These are phyloP conservation scores for Motacilla tschutschensis DNA, from an alignment of 2,113 vertebrate genomes.

Conservation along the genomic window DNA sequence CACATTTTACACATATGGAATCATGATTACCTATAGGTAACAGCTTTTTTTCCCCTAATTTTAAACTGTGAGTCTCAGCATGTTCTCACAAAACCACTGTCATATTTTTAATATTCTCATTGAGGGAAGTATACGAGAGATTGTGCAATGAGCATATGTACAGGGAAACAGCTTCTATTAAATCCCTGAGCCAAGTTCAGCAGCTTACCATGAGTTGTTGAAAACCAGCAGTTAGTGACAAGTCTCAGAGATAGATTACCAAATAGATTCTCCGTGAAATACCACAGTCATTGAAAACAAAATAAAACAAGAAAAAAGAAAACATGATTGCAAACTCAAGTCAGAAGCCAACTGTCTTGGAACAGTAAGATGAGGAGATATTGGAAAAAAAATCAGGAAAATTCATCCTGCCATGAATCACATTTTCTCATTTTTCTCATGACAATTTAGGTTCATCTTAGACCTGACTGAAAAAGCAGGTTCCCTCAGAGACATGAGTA, in stretches of 20 bases:
- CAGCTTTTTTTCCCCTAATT: fast-evolving
- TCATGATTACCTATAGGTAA: background rate
- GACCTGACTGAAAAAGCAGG: background rate
- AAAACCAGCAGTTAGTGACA: background rate
- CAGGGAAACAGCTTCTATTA: background rate
- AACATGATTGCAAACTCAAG: background rate
- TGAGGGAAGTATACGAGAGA: background rate
- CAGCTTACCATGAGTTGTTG: background rate
- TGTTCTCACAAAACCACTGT: background rate
- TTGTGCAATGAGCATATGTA: background rate
- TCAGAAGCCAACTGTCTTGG: background rate
- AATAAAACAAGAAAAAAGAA: background rate
- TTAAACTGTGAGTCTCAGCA: background rate
- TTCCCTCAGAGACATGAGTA: background rate
- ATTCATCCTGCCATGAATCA: background rate
- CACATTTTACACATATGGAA: background rate
- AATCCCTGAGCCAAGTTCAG: background rate
- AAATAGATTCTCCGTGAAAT: background rate
- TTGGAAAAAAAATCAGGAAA: background rate
- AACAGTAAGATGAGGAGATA: background rate
- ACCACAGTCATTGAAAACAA: background rate
- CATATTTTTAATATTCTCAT: background rate
- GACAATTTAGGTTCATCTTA: background rate
- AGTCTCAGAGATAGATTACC: background rate
- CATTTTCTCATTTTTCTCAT: background rate